Evolutionary conservation across 2,113 vertebrate species (phyloP).

Genomic region (Vidua chalybeata): DNA sequence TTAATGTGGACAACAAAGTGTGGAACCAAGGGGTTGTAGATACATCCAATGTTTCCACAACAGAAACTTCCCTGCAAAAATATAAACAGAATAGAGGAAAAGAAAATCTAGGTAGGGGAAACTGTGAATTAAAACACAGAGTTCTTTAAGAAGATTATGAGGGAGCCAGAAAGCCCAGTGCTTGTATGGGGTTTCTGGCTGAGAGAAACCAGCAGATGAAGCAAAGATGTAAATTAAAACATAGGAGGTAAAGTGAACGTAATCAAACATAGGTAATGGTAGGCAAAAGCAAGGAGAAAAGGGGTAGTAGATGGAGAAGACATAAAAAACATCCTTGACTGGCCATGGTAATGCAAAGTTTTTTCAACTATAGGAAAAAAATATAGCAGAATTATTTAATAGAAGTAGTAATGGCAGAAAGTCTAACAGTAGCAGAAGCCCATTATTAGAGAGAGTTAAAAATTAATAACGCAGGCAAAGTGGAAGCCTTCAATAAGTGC

Average conservation of each 20-base stretch:
- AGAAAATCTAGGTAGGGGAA: not conserved
- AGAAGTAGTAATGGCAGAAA: not conserved
- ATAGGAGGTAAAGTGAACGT: not conserved
- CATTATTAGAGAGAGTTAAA: conserved; percentile 37
- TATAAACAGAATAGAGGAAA: not conserved
- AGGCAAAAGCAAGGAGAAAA: not conserved
- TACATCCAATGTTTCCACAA: not conserved
- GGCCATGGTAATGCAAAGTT: not conserved
- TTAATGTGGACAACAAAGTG: not conserved
- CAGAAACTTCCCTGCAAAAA: not conserved
- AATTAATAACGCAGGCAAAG: conserved; percentile 32
- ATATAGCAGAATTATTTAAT: not conserved
- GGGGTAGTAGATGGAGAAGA: not conserved
- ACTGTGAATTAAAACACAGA: not conserved
- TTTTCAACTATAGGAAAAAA: not conserved
- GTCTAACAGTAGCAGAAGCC: not conserved
- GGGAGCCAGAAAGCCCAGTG: not conserved
- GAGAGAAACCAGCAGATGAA: too few relatives aligned
- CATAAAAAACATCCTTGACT: not conserved
- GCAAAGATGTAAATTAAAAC: not conserved
- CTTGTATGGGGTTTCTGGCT: too few relatives aligned
- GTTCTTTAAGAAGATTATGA: not conserved
- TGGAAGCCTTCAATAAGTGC: conserved; percentile 52
- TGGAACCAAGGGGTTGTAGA: not conserved
- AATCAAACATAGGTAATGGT: not conserved